Evolutionary conservation across 2,888 invertebrate genomes (phyloP).

Genomic region (Chironomus tentans): DNA sequence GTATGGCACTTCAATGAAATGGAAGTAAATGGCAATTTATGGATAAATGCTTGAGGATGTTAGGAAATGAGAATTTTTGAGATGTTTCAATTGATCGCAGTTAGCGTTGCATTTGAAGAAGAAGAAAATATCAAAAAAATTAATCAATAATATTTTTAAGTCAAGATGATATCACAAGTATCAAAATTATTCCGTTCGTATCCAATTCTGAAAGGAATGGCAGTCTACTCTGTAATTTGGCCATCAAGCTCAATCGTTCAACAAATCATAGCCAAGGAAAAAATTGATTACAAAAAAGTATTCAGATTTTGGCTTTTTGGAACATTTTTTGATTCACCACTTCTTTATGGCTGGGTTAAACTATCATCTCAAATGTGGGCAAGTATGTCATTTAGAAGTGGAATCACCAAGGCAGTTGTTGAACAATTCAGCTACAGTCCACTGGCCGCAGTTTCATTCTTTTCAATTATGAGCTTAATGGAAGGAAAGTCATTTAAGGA

Average conservation of each 20-base stretch:
- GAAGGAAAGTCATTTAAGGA: constrained; percentile 58
- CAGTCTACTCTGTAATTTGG: constrained; percentile 63
- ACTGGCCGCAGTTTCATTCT: constrained; percentile 66
- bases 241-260: constrained; percentile 63
- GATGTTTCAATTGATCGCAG: too few relatives aligned
- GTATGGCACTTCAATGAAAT: too few relatives aligned
- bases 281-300: constrained; percentile 59
- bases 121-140: too few relatives aligned
- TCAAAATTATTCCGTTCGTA: constrained; percentile 13
- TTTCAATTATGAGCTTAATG: constrained; percentile 63
- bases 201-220: constrained; percentile 48
- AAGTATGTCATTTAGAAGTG: constrained; percentile 55
- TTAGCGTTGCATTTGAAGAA: too few relatives aligned
- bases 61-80: too few relatives aligned
- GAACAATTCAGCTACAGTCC: constrained; percentile 71
- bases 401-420: constrained; percentile 54
- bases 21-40: too few relatives aligned
- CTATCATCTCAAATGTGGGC: constrained; percentile 68
- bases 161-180: constrained; percentile 5
- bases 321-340: constrained; percentile 70
- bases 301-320: constrained; percentile 69
- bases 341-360: constrained; percentile 59
- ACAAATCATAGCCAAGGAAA: constrained; percentile 57
- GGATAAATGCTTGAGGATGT: too few relatives aligned
- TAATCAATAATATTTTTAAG: not conserved